Percentiles rank a stretch among this genome's conserved stretches.
These are phyloP conservation scores for Echinometra lucunter DNA, from an alignment of 53 echinoderm and acorn worm species.

Conservation along the genomic window DNA sequence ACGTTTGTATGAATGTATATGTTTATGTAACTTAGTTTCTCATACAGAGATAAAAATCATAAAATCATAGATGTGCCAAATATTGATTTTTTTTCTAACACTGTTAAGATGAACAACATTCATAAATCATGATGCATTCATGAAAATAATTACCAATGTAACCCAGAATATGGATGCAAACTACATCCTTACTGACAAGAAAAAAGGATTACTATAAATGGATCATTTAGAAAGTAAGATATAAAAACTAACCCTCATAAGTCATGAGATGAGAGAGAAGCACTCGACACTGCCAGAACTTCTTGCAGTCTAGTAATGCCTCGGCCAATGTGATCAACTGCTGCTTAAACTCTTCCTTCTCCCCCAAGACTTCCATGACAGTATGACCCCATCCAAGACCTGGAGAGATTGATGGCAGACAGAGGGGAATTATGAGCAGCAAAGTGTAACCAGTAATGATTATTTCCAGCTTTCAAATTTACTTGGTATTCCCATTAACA, in stretches of 20 bases:
- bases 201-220: neutral
- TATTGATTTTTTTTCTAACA: no score
- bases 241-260: conserved; percentile 31
- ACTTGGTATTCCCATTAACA: no score
- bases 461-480: neutral
- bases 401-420: neutral
- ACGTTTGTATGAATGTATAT: no score
- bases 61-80: no score
- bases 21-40: no score
- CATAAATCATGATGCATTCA: no score
- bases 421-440: neutral
- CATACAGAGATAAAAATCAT: no score
- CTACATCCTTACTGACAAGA: no score
- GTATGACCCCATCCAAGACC: conserved; percentile 57
- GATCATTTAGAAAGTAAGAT: neutral
- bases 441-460: neutral
- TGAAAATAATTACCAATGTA: no score
- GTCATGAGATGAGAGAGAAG: conserved; percentile 37
- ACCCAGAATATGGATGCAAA: no score
- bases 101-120: no score
- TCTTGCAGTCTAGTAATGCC: conserved; percentile 55
- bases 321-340: conserved; percentile 39
- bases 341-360: neutral
- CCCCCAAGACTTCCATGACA: neutral
- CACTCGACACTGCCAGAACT: conserved; percentile 43